Evolutionary conservation across 64 coral and sea anemone genomes (phyloP), one percentile per base, ranked within the genome.

Genomic region (Actinia tenebrosa): DNA sequence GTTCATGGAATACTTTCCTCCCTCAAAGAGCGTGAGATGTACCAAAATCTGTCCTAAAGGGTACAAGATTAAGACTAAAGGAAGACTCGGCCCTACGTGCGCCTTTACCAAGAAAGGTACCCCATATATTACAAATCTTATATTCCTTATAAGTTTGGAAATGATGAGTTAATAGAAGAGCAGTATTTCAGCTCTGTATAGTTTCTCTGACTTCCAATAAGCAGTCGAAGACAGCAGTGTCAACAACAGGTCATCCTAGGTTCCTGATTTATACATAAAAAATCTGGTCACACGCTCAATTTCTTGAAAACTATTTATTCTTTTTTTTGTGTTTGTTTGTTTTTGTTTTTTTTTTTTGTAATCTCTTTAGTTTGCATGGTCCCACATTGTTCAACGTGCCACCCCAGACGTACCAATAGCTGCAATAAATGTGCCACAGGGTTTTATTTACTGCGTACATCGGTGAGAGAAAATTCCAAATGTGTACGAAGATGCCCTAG

Each of bases 401-500:
- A 79, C 26, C 77, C 77, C 13, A 79, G 42, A 45, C 30, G 77
- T 9, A 79, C 37, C 14, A 79, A 47, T 16, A 79, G 77, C 77
- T 79, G 77, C 20, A 79, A 44, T 42, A 15, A 79, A 45, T 79
- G 77, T 27, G 27, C 77, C 4, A 79, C 15, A 3, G 77, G 77
- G 4, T 79, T 79, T 16, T 79, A 79, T 45, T 19, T 79, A 47
- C 45, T 44, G 30, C 27, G 77, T 8, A 42, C 77, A 47, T 79
- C 77, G 15, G 77, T 79, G 15, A 79, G 45, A 79, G 77, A 79
- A 42, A 79, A 27, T 47, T 37, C 77, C 26, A 79, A 79, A 45
- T 79, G 77, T 20, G 77, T 79, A 5, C 77, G 77, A 17, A 79
- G 26, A 45, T 79, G 77, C 7, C 77, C 77, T 79, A 37, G 77